Evolutionary conservation across 1,140 invertebrate genomes (phyloP).

Genomic region (Psilanteris sp.): DNA sequence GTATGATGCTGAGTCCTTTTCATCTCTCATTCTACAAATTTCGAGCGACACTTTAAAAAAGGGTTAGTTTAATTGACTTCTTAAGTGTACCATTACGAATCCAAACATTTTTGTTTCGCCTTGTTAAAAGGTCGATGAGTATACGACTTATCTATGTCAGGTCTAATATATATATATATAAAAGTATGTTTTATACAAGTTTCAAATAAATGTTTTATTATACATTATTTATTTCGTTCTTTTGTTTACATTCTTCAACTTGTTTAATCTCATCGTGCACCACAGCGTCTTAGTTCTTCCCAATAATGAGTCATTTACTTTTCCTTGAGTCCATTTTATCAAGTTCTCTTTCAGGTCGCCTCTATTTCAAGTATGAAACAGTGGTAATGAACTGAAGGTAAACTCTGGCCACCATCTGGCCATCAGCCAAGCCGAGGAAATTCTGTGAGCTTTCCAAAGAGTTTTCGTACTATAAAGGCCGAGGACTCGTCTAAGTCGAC

Average conservation of each 20-base stretch:
- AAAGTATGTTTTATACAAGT: not conserved
- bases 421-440: conserved; percentile 65
- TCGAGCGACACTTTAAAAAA: conserved; percentile 15
- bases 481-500: conserved; percentile 33
- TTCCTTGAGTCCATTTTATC: conserved; percentile 23
- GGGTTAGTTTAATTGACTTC: conserved; percentile 30
- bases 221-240: no score
- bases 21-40: conserved; percentile 33
- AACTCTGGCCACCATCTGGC: conserved; percentile 67
- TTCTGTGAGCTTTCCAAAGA: conserved; percentile 50
- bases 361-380: conserved; percentile 63
- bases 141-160: not conserved
- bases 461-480: conserved; percentile 36
- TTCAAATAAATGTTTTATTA: no score
- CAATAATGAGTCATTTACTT: conserved; percentile 30
- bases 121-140: conserved; percentile 11
- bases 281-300: not conserved
- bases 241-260: not conserved
- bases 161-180: no score
- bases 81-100: conserved; percentile 8
- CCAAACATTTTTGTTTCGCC: conserved; percentile 11
- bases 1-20: no score
- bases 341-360: conserved; percentile 23
- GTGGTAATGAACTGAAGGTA: conserved; percentile 75
- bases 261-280: not conserved